A percentile compares a stretch with the other conserved stretches of the same genome.
phyloP scores from a whole-genome alignment of 2,797 vertebrate species.

The Sus cebifrons region DNA sequence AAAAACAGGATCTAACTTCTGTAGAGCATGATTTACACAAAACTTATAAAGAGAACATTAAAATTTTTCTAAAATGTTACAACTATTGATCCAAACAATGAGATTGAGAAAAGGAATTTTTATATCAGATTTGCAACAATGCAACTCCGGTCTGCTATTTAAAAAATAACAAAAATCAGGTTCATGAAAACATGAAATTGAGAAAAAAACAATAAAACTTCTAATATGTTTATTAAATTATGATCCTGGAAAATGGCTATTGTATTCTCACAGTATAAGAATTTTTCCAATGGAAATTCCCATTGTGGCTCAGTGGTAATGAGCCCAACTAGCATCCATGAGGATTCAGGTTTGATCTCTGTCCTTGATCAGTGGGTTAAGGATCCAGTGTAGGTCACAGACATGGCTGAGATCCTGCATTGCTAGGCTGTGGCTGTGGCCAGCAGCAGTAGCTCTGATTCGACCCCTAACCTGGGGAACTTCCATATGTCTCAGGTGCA shows the following conservation, averaged over 20 bases:
- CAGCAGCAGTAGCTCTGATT: no score
- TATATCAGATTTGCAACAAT: background rate
- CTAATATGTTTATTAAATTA: slow-evolving; percentile 21
- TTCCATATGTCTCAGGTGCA: no score
- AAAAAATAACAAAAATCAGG: slow-evolving; percentile 32
- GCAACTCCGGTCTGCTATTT: background rate
- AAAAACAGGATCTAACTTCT: background rate
- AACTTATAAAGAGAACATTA: background rate
- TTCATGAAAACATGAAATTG: slow-evolving; percentile 46
- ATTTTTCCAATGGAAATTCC: background rate
- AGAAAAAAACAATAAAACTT: slow-evolving; percentile 51
- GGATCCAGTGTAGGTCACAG: no score
- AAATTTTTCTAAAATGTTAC: background rate
- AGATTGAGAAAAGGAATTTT: background rate
- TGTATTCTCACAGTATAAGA: background rate
- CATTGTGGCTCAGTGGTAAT: no score
- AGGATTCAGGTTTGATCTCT: no score
- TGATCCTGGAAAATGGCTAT: slow-evolving; percentile 8
- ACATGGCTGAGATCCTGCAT: no score
- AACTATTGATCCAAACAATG: background rate
- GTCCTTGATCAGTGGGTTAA: no score
- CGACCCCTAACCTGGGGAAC: no score
- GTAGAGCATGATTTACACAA: background rate
- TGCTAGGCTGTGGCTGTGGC: no score
- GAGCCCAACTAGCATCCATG: no score